Conservation (phyloP, 2,113 vertebrate species). For the Nothocercus julius region DNA sequence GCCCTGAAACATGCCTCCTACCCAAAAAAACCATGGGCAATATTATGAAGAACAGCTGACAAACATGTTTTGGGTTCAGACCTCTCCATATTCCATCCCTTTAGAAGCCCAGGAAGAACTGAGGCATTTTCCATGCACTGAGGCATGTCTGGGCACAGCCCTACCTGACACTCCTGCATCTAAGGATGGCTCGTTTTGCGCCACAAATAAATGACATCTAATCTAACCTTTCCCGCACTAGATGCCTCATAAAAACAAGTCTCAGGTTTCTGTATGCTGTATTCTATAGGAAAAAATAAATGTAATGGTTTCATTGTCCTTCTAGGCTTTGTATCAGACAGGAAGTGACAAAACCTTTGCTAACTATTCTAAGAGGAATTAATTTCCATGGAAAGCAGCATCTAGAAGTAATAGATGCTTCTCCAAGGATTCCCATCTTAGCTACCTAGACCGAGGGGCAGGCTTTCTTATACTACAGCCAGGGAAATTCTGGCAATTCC, state of each 20-base stretch:
- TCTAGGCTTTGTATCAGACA: background rate
- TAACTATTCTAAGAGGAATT: background rate
- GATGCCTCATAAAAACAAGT: background rate
- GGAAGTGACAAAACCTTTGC: background rate
- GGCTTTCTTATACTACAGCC: background rate
- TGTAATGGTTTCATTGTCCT: background rate
- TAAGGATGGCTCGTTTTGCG: background rate
- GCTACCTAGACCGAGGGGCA: background rate
- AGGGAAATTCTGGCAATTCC: slow-evolving; percentile 8
- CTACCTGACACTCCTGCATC: background rate
- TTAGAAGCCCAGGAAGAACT: background rate
- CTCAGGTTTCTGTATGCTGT: background rate
- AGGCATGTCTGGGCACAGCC: background rate
- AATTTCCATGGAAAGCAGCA: background rate
- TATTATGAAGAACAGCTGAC: background rate
- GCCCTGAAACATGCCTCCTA: background rate
- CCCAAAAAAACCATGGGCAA: background rate
- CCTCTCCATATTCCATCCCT: background rate
- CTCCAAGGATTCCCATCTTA: slow-evolving; percentile 11
- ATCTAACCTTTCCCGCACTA: background rate
- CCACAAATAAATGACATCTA: background rate
- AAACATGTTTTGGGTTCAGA: background rate
- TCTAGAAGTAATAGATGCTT: background rate
- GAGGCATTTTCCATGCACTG: background rate
- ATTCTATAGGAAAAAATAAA: accelerated